Conservation (phyloP, 1,140 invertebrate species). For the Nasonia vitripennis region DNA sequence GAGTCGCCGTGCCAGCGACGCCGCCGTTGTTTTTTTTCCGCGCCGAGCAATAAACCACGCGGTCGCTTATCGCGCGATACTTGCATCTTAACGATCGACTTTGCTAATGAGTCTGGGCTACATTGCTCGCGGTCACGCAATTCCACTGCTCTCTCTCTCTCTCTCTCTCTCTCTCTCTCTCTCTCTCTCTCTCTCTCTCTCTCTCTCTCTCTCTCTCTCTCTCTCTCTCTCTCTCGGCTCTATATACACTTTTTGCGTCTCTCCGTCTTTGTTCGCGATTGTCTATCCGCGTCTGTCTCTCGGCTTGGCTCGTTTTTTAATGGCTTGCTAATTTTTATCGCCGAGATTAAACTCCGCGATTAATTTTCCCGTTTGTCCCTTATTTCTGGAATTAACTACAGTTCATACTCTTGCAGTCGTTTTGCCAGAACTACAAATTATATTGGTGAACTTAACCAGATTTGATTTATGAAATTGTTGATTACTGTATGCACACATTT, state of each 20-base stretch:
- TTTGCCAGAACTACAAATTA: too few species aligned
- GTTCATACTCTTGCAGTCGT: too few species aligned
- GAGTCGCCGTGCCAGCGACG: not conserved
- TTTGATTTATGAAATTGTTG: too few species aligned
- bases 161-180: not conserved
- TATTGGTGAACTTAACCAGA: too few species aligned
- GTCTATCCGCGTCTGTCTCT: not conserved
- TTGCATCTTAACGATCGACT: conserved; percentile 42
- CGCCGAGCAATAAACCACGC: not conserved
- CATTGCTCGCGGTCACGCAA: conserved; percentile 38
- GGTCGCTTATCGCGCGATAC: conserved; percentile 23
- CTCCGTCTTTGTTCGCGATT: not conserved
- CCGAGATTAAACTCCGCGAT: not conserved
- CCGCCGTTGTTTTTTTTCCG: not conserved
- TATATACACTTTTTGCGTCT: not conserved
- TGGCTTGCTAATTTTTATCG: not conserved
- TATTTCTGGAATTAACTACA: too few species aligned
- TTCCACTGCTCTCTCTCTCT: not conserved
- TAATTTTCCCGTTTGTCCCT: not conserved
- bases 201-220: not conserved
- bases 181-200: not conserved
- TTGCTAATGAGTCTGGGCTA: conserved; percentile 41
- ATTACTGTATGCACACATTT: too few species aligned
- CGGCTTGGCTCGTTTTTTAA: not conserved
- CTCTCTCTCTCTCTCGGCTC: too few species aligned